Base-by-base conservation (phyloP, 2,888 invertebrate species). In the Aporophyla lueneburgensis region DNA sequence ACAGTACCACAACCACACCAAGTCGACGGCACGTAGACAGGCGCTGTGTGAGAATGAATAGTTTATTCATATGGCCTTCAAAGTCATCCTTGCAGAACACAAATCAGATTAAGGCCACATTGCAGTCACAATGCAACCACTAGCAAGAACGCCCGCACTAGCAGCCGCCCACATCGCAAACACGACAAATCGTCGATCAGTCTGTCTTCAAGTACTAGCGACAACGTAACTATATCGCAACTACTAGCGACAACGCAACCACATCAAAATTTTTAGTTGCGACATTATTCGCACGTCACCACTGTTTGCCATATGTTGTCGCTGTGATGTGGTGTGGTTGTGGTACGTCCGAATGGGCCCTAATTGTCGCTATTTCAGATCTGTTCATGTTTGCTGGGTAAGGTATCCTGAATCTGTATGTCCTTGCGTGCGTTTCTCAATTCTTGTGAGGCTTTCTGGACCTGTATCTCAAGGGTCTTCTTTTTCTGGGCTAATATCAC, bases 371-470 rank as follows among this genome's bases (percentile, higher is more conserved):
- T 6, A 19, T 43, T 51, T 78, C 16, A 43, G n/a, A 74, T 19
- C 14, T 0, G 0, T 19, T 24, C 16, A 43, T 43, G 14, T 24
- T 33, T 5, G 5, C 66, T 16, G 6, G 19, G n/a, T 14, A 54
- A 43, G 21, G 19, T 69, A 46, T 9, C 40, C 27, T 74, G 71
- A 54, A 21, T 59, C 72, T 91, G 92, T 80, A 93, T 91, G 10
- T 89, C 88, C 67, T 87, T 92, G 40, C 95, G 93, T 0, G 94
- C 93, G 12, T 90, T 89, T 70, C 94, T 89, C 40, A 96, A 73
- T 68, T 93, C 88, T 10, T 83, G 80, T 0, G 90, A 89, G 0
- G 90, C 90, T 67, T 88, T 89, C 3, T 69, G 70, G 76, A 95
- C 94, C 80, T 93, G 89, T 19, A 77, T 54, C 84, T 95, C 90